Base-by-base conservation (phyloP, 2,797 vertebrate genomes). In the Sebastes kiyomatsui region DNA sequence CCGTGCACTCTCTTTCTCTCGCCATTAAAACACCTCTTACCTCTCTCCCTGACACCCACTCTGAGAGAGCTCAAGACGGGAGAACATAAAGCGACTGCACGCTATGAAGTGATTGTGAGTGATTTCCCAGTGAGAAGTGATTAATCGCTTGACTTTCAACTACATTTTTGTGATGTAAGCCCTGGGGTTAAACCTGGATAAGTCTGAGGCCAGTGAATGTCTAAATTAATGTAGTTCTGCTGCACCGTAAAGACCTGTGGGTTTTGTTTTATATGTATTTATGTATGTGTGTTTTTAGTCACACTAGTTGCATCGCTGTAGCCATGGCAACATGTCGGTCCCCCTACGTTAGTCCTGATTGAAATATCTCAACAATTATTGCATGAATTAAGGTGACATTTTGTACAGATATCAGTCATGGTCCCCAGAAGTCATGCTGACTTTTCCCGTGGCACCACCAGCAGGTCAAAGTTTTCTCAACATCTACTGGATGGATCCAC, bases 1-100 rank as follows among this genome's bases (percentile, higher is more conserved):
- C 86, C 58, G 71, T 88, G 75, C 86, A 83, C 89, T 84, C 91
- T 73, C 72, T 62, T 86, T 84, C 91, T 38, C 77, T 62, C 22
- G 46, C 64, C 82, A 86, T 87, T 67, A 84, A 87, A 87, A 86
- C 84, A 83, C 77, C 81, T 77, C 84, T 81, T 71, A 77, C 86
- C 38, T 70, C 69, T 80, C 23, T 58, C 46, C 13, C 67, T 67
- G 56, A 80, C 84, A 77, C 55, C 33, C 72, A 69, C 70, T 74
- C 60, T 65, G 35, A 66, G n/a, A 67, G 70, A 71, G 55, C 67
- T 66, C 32, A 60, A 77, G 69, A 73, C 72, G 46, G 64, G 28
- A 68, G 67, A 61, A 80, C 75, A 79, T 72, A 59, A 61, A 85
- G 58, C 69, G 54, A 87, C 74, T 55, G 80, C 66, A 22, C 62